These are phyloP conservation scores for Clarias laeviceps DNA, from an alignment of 2,797 vertebrate species.

Conservation along the genomic window DNA sequence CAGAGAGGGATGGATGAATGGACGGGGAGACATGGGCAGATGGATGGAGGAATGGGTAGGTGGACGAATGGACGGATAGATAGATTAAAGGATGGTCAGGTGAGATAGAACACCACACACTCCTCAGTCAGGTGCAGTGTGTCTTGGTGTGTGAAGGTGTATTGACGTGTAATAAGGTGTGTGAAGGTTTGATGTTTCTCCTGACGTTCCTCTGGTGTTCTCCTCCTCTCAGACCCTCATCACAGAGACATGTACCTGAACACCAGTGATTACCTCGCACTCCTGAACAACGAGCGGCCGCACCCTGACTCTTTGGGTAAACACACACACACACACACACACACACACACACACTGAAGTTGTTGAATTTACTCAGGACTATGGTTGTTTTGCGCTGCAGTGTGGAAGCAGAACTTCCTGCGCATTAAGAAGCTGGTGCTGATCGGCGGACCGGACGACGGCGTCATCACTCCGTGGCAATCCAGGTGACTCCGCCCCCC, in stretches of 20 bases:
- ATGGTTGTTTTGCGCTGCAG: constrained; percentile 59
- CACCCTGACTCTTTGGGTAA: constrained; percentile 86
- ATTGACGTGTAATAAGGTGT: not conserved
- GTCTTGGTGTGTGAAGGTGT: not conserved
- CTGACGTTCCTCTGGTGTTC: constrained; percentile 10
- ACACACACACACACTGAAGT: not conserved
- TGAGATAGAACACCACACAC: not conserved
- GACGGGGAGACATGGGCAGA: not conserved
- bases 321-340: not conserved
- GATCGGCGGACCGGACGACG: constrained; percentile 88
- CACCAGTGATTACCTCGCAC: constrained; percentile 85
- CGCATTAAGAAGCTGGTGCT: constrained; percentile 83
- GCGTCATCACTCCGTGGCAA: constrained; percentile 91
- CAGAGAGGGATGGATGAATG: not conserved
- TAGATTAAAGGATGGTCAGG: not conserved
- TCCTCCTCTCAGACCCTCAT: constrained; percentile 80
- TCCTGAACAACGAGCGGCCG: constrained; percentile 83
- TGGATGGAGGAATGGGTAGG: not conserved
- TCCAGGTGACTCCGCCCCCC: constrained; percentile 77
- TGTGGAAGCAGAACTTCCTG: constrained; percentile 89
- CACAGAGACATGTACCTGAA: constrained; percentile 87
- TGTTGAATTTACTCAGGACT: not conserved
- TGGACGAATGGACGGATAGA: not conserved
- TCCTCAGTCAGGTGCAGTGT: not conserved
- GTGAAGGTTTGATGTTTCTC: not conserved